Conservation (phyloP, 1,140 invertebrate species). For the Camponotus vicinus region DNA sequence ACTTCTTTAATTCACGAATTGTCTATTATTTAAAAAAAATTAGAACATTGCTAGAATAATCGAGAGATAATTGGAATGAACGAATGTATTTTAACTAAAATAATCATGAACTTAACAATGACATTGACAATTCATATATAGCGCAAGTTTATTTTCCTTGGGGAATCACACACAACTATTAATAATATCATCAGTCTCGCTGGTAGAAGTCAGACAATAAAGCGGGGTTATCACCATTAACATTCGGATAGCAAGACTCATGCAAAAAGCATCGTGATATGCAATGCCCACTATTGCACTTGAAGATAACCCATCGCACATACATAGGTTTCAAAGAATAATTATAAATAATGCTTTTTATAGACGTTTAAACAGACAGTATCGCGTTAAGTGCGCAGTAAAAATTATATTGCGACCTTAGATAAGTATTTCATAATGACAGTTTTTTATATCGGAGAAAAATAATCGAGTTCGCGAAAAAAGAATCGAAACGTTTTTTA, state of each 20-base stretch:
- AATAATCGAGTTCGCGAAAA: background rate
- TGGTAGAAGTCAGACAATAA: slow-evolving; percentile 47
- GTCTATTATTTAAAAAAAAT: background rate
- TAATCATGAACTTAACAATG: background rate
- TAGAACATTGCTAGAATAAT: background rate
- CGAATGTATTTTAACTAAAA: background rate
- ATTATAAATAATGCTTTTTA: slow-evolving; percentile 25
- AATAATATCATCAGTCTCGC: slow-evolving; percentile 50
- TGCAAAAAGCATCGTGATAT: slow-evolving; percentile 6
- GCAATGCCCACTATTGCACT: background rate
- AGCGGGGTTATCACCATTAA: slow-evolving; percentile 59
- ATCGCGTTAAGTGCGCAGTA: background rate
- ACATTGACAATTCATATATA: background rate
- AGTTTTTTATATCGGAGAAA: background rate
- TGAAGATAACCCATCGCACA: background rate
- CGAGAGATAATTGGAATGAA: background rate
- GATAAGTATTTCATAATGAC: background rate
- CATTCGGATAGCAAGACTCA: slow-evolving; percentile 25
- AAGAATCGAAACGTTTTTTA: slow-evolving; percentile 6
- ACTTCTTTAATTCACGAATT: background rate
- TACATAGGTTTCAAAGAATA: background rate
- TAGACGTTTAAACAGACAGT: background rate
- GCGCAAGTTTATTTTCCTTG: slow-evolving; percentile 8
- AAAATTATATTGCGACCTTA: background rate
- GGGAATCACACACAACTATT: slow-evolving; percentile 48